These are phyloP conservation scores for Caenorhabditis elegans DNA, from an alignment of 1,140 invertebrate genomes.

Conservation along the genomic window WBcel235 BX284602.5:4942501-4943000, in stretches of 20 bases:
- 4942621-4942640: background rate
- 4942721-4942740: slow-evolving; percentile 2
- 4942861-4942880: background rate
- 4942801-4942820: background rate
- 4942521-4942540: background rate
- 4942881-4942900: too few relatives aligned
- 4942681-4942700: background rate
- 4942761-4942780: background rate
- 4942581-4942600: background rate
- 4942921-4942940: background rate
- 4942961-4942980: background rate
- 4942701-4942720: slow-evolving; percentile 7
- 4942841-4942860: background rate
- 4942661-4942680: background rate
- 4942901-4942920: too few relatives aligned
- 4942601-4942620: background rate
- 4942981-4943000: background rate
- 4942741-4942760: background rate
- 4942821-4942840: background rate
- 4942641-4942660: background rate
- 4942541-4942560: background rate
- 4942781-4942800: background rate
- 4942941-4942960: background rate
- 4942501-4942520: background rate
- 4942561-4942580: background rate